These are phyloP conservation scores for Enteromius afrohamiltoni DNA, from an alignment of 2,797 vertebrate genomes.

Conservation along the genomic window DNA sequence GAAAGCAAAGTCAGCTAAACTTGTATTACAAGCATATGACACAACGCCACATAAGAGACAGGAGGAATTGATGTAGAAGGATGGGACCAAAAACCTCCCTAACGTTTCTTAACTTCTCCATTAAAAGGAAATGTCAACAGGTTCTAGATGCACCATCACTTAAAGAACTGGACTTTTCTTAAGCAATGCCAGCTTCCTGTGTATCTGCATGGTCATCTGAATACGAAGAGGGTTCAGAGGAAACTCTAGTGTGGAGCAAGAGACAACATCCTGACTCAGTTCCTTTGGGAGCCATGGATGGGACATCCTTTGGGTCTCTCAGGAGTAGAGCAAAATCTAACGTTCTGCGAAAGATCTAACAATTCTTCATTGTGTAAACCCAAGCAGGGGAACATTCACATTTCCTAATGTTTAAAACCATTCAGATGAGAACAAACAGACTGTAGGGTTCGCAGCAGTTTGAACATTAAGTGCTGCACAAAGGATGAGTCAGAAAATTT, in stretches of 20 bases:
- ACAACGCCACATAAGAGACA: background rate
- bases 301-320: slow-evolving; percentile 40
- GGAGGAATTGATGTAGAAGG: background rate
- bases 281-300: slow-evolving; percentile 61
- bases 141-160: background rate
- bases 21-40: background rate
- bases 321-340: background rate
- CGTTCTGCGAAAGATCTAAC: slow-evolving; percentile 13
- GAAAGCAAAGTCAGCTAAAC: background rate
- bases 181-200: slow-evolving; percentile 42
- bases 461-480: slow-evolving; percentile 1
- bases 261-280: slow-evolving; percentile 72
- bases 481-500: background rate
- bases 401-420: too few relatives aligned
- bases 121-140: background rate
- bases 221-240: slow-evolving; percentile 69
- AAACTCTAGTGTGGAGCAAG: slow-evolving; percentile 70
- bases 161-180: slow-evolving; percentile 31
- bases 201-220: slow-evolving; percentile 76
- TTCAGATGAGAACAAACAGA: background rate
- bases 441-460: background rate
- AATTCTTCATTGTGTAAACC: background rate
- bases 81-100: slow-evolving; percentile 1
- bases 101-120: background rate
- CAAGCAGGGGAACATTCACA: background rate